These are phyloP conservation scores for Melanostoma scalare DNA, from an alignment of 2,888 invertebrate genomes.

Conservation along the genomic window DNA sequence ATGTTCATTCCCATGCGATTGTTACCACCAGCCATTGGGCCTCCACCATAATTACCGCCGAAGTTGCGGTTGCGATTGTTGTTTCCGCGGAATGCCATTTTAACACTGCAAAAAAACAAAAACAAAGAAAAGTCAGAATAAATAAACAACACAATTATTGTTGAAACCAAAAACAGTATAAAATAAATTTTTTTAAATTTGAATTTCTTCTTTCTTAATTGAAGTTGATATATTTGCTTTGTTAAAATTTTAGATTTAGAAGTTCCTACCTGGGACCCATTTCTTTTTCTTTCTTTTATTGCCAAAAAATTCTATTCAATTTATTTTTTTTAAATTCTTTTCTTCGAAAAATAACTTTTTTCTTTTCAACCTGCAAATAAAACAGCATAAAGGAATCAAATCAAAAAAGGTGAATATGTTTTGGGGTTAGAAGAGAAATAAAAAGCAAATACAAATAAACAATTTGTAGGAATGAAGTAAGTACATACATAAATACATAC, in stretches of 20 bases:
- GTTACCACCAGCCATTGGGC: conserved; percentile 83
- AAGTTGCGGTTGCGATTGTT: conserved; percentile 80
- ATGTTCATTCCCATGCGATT: conserved; percentile 82
- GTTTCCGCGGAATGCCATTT: conserved; percentile 81
- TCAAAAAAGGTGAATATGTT: conserved; percentile 32
- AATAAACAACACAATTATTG: background rate
- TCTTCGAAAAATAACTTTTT: conserved; percentile 17
- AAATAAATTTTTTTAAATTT: background rate
- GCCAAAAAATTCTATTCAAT: conserved; percentile 58
- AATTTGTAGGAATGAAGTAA: background rate
- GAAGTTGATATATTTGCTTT: background rate
- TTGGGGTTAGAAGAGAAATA: conserved; percentile 27
- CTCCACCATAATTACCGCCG: conserved; percentile 77
- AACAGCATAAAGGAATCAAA: conserved; percentile 51
- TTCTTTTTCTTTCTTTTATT: conserved; percentile 48
- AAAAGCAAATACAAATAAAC: conserved; percentile 20
- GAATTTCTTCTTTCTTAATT: background rate
- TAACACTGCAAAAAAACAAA: conserved; percentile 56
- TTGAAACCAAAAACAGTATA: background rate
- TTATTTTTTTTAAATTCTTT: conserved; percentile 27
- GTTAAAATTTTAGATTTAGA: conserved; percentile 35
- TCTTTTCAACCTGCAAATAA: conserved; percentile 61
- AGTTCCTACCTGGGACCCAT: conserved; percentile 73
- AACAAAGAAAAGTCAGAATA: background rate
- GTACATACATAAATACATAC: too few relatives aligned